Evolutionary conservation across 2,797 vertebrate species (phyloP), one percentile per base, ranked within the genome.

Genomic region (Clarias fuscus): DNA sequence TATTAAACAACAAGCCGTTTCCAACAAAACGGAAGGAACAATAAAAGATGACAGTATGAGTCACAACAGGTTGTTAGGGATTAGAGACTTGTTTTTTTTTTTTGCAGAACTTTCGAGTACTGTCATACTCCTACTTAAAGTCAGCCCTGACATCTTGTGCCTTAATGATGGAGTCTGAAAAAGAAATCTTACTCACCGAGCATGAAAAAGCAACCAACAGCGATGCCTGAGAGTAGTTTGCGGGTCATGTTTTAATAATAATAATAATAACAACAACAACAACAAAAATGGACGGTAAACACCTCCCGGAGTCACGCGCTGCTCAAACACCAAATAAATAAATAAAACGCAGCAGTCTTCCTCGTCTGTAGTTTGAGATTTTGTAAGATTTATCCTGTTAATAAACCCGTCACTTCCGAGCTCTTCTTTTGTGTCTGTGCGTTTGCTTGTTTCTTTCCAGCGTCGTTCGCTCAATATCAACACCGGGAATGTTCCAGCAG

Each of bases 161-260:
- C 7, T 11, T 17, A 1, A 27, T 24, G 67, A 7, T 3, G 4
- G 22, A 1, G 24, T 70, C 58, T 10, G 59, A 5, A 20, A 17
- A 11, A 22, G 14, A 13, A 67, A 67, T 27, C 30, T 33, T 30
- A 93, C 95, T 95, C 87, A 96, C 95, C 95, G 7, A 93, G 75
- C 62, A 90, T 27, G 14, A 91, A 84, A 5, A 87, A 70, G 59
- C 90, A 93, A 86, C 83, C 88, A 70, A 92, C 14, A 20, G 92
- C 64, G 81, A 70, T 0, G 22, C 70, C 43, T 1, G 81, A 59
- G 1, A 76, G 33, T 11, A 30, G 84, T n/a, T 30, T 84, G 56
- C 53, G 79, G 43, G 88, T 90, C 95, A 96, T 95, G 80, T 59
- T 93, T 76, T 0, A 1, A 22, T 30, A 6, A 11, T 61, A 62